Percentiles rank a stretch among this genome's conserved stretches.
phyloP scores from a whole-genome alignment of 2,797 vertebrate species.

The Triplophysa yarkandensis region DNA sequence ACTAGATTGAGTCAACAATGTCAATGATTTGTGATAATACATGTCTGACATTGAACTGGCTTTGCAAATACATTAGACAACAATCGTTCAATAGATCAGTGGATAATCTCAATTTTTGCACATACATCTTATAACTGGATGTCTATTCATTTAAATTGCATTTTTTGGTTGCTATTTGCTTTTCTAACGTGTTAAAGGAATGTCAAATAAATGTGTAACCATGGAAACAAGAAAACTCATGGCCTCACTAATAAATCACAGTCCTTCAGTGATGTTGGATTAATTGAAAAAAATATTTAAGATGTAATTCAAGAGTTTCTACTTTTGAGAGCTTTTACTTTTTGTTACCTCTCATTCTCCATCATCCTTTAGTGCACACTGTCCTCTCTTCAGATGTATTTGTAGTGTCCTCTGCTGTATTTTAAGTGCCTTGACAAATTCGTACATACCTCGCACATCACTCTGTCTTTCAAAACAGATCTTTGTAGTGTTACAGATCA shows the following conservation, averaged over 20 bases:
- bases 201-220: conserved; percentile 43
- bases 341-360: not conserved
- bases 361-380: not conserved
- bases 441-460: not conserved
- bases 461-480: too few species aligned
- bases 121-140: not conserved
- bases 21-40: conserved; percentile 12
- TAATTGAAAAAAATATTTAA: conserved; percentile 48
- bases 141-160: conserved; percentile 5
- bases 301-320: conserved; percentile 17
- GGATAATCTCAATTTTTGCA: too few species aligned
- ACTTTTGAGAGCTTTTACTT: too few species aligned
- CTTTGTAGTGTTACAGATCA: too few species aligned
- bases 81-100: conserved; percentile 1
- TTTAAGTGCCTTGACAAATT: not conserved
- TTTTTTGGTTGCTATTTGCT: not conserved
- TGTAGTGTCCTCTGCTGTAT: too few species aligned
- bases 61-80: not conserved
- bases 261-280: conserved; percentile 39
- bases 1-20: conserved; percentile 27
- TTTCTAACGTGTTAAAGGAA: conserved; percentile 9
- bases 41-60: not conserved
- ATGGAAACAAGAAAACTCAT: conserved; percentile 46
- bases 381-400: too few species aligned
- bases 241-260: conserved; percentile 43